A percentile compares a stretch with the other conserved stretches of the same genome.
phyloP scores from a whole-genome alignment of 1,140 invertebrate genomes.

The Sminthurides bifidus region DNA sequence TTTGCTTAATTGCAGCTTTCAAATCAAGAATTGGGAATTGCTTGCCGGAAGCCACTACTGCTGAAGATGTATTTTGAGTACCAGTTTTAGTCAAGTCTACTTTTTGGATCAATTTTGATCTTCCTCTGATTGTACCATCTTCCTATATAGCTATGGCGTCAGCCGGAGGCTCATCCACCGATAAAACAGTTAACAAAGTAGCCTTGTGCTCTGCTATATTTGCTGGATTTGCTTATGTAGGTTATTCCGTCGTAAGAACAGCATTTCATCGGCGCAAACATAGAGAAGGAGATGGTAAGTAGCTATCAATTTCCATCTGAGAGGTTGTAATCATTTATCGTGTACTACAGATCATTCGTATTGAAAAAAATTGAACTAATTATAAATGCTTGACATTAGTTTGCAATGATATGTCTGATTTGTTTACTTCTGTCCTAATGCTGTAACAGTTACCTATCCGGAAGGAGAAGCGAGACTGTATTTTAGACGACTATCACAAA shows the following conservation, averaged over 20 bases:
- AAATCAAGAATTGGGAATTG: no score
- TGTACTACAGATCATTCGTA: conserved; percentile 1
- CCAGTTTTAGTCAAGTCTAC: no score
- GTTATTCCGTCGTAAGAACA: conserved; percentile 43
- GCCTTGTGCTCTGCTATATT: conserved; percentile 44
- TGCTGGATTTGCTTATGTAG: conserved; percentile 45
- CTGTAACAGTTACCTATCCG: conserved; percentile 34
- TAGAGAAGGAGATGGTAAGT: conserved; percentile 34
- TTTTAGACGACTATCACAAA: conserved; percentile 42
- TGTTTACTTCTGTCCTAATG: background rate
- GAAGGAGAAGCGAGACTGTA: conserved; percentile 37
- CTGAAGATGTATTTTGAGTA: no score
- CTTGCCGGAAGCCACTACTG: no score
- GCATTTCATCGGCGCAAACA: conserved; percentile 41
- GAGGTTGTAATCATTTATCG: background rate
- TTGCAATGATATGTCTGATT: no score
- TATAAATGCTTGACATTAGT: no score
- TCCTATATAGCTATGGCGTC: conserved; percentile 18
- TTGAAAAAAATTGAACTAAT: no score
- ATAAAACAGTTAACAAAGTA: conserved; percentile 40
- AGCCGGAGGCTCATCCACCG: conserved; percentile 18
- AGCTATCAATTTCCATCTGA: background rate
- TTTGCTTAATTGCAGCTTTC: no score
- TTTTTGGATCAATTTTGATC: no score
- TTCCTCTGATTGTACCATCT: no score